phyloP scores from a whole-genome alignment of 2,888 invertebrate species.

The Lordiphosa andalusiaca region DNA sequence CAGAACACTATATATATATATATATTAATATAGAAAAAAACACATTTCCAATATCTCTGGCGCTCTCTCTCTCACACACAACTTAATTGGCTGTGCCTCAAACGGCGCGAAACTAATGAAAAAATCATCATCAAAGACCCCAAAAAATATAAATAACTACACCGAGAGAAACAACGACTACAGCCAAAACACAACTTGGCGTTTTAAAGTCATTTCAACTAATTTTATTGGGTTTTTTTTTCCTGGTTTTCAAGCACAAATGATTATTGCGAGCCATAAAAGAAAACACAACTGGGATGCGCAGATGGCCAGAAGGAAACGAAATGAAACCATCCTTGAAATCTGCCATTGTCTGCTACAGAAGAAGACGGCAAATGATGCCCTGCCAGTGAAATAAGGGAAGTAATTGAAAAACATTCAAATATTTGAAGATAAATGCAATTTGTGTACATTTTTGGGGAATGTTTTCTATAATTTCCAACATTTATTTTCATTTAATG shows the following conservation, averaged over 20 bases:
- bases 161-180: neutral
- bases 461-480: slow-evolving; percentile 2
- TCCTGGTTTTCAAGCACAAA: slow-evolving; percentile 44
- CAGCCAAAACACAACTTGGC: slow-evolving; percentile 31
- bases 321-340: slow-evolving; percentile 70
- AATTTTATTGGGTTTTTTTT: slow-evolving; percentile 56
- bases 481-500: neutral
- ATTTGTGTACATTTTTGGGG: slow-evolving; percentile 11
- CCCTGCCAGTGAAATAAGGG: slow-evolving; percentile 17
- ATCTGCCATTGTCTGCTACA: slow-evolving; percentile 44
- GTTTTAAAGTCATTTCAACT: slow-evolving; percentile 65
- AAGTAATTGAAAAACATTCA: slow-evolving; percentile 71
- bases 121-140: slow-evolving; percentile 51
- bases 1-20: slow-evolving; percentile 7
- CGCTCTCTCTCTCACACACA: slow-evolving; percentile 17
- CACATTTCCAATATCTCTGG: slow-evolving; percentile 31
- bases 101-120: slow-evolving; percentile 57
- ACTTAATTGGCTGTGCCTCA: slow-evolving; percentile 53
- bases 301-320: slow-evolving; percentile 33
- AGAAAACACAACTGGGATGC: slow-evolving; percentile 35
- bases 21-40: slow-evolving; percentile 27
- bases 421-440: slow-evolving; percentile 47
- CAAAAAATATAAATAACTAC: slow-evolving; percentile 2
- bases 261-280: slow-evolving; percentile 66
- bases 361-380: slow-evolving; percentile 26